phyloP scores from a whole-genome alignment of 1,140 invertebrate species.

The Octopus sinensis region DNA sequence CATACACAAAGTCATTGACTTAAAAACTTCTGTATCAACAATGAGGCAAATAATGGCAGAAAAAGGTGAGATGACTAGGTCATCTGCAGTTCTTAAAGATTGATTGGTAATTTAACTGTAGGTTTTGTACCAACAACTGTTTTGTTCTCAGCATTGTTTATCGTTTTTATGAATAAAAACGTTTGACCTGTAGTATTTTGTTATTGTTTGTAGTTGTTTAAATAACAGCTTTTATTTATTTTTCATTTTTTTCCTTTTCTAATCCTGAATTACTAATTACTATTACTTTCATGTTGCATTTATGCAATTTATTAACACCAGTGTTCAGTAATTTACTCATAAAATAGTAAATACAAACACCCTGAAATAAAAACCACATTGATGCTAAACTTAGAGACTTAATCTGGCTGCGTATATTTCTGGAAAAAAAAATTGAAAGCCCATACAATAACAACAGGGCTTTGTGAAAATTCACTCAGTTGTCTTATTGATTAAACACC shows the following conservation, averaged over 20 bases:
- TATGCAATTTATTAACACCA: not conserved
- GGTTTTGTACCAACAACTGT: conserved; percentile 16
- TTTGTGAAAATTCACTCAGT: no score
- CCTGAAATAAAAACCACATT: no score
- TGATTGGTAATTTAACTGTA: not conserved
- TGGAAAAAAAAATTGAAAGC: no score
- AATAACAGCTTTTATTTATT: not conserved
- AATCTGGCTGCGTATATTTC: no score
- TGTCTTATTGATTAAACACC: no score
- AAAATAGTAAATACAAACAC: no score
- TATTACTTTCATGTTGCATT: not conserved
- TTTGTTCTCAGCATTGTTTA: conserved; percentile 23
- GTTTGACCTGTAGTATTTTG: conserved; percentile 18
- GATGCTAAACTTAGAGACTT: no score
- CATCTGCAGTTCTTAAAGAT: conserved; percentile 1
- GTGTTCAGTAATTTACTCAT: no score
- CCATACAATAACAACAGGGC: no score
- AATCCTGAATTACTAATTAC: not conserved
- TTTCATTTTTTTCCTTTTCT: not conserved
- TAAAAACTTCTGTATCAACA: no score
- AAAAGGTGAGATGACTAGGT: conserved; percentile 1
- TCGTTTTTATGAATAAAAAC: conserved; percentile 25
- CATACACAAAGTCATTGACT: no score
- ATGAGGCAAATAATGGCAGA: not conserved
- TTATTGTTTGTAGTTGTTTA: conserved; percentile 9